phyloP scores from a whole-genome alignment of 2,888 invertebrate species.

The Nebria brevicollis region DNA sequence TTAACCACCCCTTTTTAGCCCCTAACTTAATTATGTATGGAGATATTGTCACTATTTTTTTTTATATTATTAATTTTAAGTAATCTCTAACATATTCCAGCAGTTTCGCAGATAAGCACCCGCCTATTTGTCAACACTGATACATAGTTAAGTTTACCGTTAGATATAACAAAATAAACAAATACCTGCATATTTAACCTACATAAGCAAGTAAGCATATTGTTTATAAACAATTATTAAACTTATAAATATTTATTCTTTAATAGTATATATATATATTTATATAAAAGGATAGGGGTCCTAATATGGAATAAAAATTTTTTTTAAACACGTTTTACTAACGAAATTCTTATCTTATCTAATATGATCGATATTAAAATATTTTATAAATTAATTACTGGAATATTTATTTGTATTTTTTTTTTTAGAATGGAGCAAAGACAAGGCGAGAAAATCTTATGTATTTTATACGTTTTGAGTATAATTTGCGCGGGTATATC shows the following conservation, averaged over 20 bases:
- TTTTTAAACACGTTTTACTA: neutral
- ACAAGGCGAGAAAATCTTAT: conserved; percentile 56
- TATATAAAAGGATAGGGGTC: neutral
- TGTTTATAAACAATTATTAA: neutral
- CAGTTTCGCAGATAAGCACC: neutral
- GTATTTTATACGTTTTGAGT: conserved; percentile 56
- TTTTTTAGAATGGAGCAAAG: conserved; percentile 55
- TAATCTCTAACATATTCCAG: neutral
- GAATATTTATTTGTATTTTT: too few relatives aligned
- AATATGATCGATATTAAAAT: neutral
- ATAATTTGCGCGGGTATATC: conserved; percentile 56
- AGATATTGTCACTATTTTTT: neutral
- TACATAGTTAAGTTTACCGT: neutral
- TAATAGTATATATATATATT: too few relatives aligned
- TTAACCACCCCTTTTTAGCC: neutral
- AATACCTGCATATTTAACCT: neutral
- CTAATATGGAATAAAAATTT: neutral
- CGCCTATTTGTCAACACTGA: neutral
- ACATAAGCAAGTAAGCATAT: neutral
- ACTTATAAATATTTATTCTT: neutral
- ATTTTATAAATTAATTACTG: too few relatives aligned
- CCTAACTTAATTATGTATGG: neutral
- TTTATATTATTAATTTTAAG: neutral
- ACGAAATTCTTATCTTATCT: neutral
- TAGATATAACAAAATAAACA: neutral